phyloP scores from a whole-genome alignment of 2,888 invertebrate species.

The Bedellia somnulentella region DNA sequence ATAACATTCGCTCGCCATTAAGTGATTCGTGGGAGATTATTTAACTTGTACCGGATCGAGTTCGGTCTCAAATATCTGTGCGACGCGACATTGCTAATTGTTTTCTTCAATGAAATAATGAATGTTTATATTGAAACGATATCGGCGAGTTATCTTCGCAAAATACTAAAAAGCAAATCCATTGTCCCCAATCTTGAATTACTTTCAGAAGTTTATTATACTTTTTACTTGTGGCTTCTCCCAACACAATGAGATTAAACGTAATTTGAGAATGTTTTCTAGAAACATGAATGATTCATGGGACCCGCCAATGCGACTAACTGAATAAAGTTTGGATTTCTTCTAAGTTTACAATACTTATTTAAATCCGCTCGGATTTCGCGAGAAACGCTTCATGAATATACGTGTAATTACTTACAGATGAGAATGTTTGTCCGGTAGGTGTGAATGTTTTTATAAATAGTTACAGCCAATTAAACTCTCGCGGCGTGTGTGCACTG shows the following conservation, averaged over 20 bases:
- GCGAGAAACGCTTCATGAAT: no score
- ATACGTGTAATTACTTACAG: no score
- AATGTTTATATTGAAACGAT: conserved; percentile 34
- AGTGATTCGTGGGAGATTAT: no score
- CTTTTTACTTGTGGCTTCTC: conserved; percentile 30
- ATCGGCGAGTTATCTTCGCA: conserved; percentile 30
- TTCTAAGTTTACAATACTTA: conserved; percentile 2
- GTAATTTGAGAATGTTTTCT: conserved; percentile 50
- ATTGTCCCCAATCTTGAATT: conserved; percentile 46
- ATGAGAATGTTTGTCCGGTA: no score
- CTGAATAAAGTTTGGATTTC: conserved; percentile 1
- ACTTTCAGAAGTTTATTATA: conserved; percentile 23
- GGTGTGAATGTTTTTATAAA: no score
- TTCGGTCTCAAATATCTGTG: conserved; percentile 34
- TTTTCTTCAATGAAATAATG: conserved; percentile 44
- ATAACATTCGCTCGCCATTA: no score
- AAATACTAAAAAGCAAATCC: conserved; percentile 47
- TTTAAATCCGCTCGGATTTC: conserved; percentile 1
- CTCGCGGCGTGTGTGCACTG: conserved; percentile 4
- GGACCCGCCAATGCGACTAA: conserved; percentile 21
- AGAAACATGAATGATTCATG: conserved; percentile 48
- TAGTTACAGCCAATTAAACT: conserved; percentile 31
- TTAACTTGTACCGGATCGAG: no score
- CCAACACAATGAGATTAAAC: conserved; percentile 46
- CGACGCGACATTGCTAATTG: conserved; percentile 35